Conservation (phyloP, 2,888 invertebrate species). For the Tryphoninae sp. region DNA sequence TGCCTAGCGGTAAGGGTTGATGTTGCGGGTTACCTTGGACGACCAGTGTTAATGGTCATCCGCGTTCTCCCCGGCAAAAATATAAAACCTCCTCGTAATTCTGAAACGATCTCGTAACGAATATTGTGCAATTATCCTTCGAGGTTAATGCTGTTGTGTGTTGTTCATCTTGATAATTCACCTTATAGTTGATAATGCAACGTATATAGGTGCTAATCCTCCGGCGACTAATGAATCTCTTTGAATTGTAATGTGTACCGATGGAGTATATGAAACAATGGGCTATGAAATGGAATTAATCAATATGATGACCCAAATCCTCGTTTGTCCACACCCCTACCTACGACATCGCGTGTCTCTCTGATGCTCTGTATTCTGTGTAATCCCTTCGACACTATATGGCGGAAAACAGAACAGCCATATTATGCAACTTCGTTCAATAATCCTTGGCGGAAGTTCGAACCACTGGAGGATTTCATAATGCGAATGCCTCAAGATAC, state of each 20-base stretch:
- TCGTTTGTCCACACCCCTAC: background rate
- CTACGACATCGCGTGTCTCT: background rate
- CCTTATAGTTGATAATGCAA: background rate
- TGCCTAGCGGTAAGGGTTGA: constrained; percentile 13
- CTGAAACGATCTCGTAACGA: background rate
- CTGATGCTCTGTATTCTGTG: background rate
- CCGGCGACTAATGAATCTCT: background rate
- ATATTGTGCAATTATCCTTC: background rate
- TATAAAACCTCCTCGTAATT: too few species aligned
- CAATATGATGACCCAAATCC: background rate
- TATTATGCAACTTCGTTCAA: background rate
- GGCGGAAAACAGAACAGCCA: background rate
- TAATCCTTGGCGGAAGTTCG: constrained; percentile 1
- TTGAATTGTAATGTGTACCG: background rate
- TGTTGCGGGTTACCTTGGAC: background rate
- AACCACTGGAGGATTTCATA: background rate
- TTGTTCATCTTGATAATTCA: background rate
- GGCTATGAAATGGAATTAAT: constrained; percentile 9
- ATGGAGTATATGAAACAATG: background rate
- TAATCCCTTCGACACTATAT: constrained; percentile 15
- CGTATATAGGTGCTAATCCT: background rate
- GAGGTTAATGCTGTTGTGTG: background rate
- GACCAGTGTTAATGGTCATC: background rate
- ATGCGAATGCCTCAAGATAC: background rate
- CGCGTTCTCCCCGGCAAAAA: background rate